These are phyloP conservation scores for Ryuthela nishihirai DNA, from an alignment of 2,888 invertebrate genomes.

Conservation along the genomic window DNA sequence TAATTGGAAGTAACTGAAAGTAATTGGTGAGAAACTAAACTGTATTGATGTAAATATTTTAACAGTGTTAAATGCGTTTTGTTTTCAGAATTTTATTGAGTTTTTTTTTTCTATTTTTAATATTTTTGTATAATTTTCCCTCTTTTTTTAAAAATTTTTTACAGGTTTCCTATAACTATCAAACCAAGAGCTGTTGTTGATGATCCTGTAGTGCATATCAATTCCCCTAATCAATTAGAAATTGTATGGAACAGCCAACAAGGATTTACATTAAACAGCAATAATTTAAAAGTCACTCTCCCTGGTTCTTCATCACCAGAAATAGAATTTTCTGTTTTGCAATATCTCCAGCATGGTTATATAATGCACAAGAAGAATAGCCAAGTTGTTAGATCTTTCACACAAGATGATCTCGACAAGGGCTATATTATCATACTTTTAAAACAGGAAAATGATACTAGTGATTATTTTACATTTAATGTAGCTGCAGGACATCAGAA, in stretches of 20 bases:
- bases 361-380: slow-evolving; percentile 48
- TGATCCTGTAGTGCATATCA: slow-evolving; percentile 11
- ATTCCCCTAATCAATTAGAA: slow-evolving; percentile 15
- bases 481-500: slow-evolving; percentile 6
- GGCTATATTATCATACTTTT: slow-evolving; percentile 38
- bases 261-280: slow-evolving; percentile 46
- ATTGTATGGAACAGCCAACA: slow-evolving; percentile 38
- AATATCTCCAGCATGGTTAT: slow-evolving; percentile 47
- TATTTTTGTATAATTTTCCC: not conserved
- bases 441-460: slow-evolving; percentile 3
- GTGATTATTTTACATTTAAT: slow-evolving; percentile 20
- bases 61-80: too few species aligned
- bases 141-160: not conserved
- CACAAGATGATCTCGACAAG: slow-evolving; percentile 50
- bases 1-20: too few species aligned
- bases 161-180: slow-evolving; percentile 17
- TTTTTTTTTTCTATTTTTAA: not conserved
- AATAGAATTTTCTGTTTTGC: slow-evolving; percentile 46
- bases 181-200: slow-evolving; percentile 1
- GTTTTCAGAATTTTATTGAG: too few species aligned
- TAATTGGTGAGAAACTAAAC: too few species aligned
- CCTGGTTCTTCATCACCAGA: slow-evolving; percentile 45
- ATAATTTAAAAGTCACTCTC: slow-evolving; percentile 47
- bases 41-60: too few species aligned
- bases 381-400: slow-evolving; percentile 46